Evolutionary conservation across 2,888 invertebrate species (phyloP), one percentile per base, ranked within the genome.

Genomic region (Drosophila meridionalis): DNA sequence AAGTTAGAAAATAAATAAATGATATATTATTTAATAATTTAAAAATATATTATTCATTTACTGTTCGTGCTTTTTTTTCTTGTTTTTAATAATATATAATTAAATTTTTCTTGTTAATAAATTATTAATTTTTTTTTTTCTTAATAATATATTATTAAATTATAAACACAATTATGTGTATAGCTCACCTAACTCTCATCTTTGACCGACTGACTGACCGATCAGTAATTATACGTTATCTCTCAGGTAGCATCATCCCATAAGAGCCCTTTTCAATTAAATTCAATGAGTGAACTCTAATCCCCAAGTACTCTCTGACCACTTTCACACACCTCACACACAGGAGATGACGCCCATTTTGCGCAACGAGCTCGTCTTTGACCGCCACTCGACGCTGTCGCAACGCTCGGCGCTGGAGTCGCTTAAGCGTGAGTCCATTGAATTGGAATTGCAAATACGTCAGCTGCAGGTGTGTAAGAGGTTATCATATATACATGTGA

Each of bases 391-490:
- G 63, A 96, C 95, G 84, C 94, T 95, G 64, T 96, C 96, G 90
- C 95, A 97, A 65, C 95, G 96, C 72, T 95, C 96, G 59, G 95
- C 96, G 87, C 95, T 96, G 92, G 97, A 97, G 73, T 95, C 96
- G 64, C 95, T 98, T 59, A 95, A 95, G 91, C 97, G 97, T 89
- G 98, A 98, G 92, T 96, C 97, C 12, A 94, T 95, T 76, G 97
- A 97, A 90, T 94, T 98, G 74, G 97, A 98, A 90, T 94, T 96
- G 71, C 97, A 98, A 94, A 97, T 98, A 89, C 96, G 97, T 91
- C 97, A 97, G 92, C 94, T 97, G 80, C 95, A 95, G 94, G 95
- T 95, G 88, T 74, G 82, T 65, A 43, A 48, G 59, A 53, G 40
- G 50, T 67, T 52, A 61, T 47, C 32, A 40, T 28, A 56, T 64